Base-by-base conservation (phyloP, 2,888 invertebrate species). In the Digitonthophagus gazella region DNA sequence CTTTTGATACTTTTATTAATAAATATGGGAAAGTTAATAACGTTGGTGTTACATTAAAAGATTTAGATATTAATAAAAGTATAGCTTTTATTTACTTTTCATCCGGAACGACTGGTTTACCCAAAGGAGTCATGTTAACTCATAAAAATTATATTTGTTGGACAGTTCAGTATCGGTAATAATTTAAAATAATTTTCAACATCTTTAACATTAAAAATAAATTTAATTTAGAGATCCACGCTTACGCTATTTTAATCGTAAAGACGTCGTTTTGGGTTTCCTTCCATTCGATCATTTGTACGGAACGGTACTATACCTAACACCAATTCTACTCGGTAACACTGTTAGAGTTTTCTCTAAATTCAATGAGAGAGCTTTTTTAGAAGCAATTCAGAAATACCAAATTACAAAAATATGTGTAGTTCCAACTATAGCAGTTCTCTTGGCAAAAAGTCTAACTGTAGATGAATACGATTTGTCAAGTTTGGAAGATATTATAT, bases 381-480 rank as follows among this genome's bases (percentile, higher is more conserved):
- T 93, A 44, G 85, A 86, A n/a, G n/a, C n/a, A n/a, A n/a, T n/a
- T n/a, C n/a, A n/a, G n/a, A n/a, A n/a, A n/a, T n/a, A n/a, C n/a
- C 72, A 85, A 88, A 0, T 87, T 93, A 74, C 87, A 92, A 76
- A 86, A 88, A 70, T 85, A 89, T 76, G 89, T 14, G 81, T 92
- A 73, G 95, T 94, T 3, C 95, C 95, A 0, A 92, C 94, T 0
- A 83, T 95, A 54, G 87, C 93, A 79, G 87, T 93, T 16, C 93
- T 93, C 79, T 81, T 95, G 69, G 91, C 92, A 0, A 93, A 93
- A 80, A 89, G 91, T 78, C 92, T 93, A 0, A 81, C 91, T 54
- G 90, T 93, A 4, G 83, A n/a, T n/a, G n/a, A n/a, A n/a, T n/a
- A n/a, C n/a, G n/a, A n/a, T n/a, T n/a, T n/a, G n/a, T n/a, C n/a